These are phyloP conservation scores for Todus mexicanus DNA, from an alignment of 2,797 vertebrate genomes.

Conservation along the genomic window DNA sequence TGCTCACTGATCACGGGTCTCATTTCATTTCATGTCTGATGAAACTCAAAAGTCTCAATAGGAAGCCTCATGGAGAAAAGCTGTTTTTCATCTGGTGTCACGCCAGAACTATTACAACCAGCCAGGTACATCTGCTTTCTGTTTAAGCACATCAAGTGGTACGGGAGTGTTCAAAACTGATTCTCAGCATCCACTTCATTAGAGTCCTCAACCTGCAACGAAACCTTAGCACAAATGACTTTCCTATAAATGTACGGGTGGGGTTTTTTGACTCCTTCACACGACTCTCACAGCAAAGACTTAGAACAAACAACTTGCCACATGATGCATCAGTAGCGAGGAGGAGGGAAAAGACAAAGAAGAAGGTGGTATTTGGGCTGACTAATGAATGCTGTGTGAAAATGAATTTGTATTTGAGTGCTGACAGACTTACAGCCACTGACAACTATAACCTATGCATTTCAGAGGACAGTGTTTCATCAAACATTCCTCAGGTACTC, in stretches of 20 bases:
- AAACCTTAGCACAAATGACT: background rate
- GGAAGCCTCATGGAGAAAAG: background rate
- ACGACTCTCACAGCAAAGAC: background rate
- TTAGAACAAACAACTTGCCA: background rate
- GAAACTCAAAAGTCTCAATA: background rate
- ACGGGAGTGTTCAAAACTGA: background rate
- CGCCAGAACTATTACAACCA: background rate
- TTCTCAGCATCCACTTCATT: background rate
- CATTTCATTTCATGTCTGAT: background rate
- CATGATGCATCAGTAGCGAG: background rate
- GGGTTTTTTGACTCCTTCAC: background rate
- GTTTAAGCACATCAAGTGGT: background rate
- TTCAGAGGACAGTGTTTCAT: background rate
- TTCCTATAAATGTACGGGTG: rapidly evolving
- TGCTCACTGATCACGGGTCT: background rate
- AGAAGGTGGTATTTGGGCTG: background rate
- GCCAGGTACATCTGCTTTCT: background rate
- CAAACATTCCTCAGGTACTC: background rate
- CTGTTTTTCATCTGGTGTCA: background rate
- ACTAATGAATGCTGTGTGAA: background rate
- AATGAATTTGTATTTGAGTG: background rate
- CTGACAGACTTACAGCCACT: background rate
- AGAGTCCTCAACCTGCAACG: background rate
- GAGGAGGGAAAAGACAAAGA: background rate
- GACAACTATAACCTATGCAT: background rate